A percentile compares a stretch with the other conserved stretches of the same genome.
Evolutionary conservation across 2,113 vertebrate species (phyloP).

Genomic region (Corythoichthys haematopterus): DNA sequence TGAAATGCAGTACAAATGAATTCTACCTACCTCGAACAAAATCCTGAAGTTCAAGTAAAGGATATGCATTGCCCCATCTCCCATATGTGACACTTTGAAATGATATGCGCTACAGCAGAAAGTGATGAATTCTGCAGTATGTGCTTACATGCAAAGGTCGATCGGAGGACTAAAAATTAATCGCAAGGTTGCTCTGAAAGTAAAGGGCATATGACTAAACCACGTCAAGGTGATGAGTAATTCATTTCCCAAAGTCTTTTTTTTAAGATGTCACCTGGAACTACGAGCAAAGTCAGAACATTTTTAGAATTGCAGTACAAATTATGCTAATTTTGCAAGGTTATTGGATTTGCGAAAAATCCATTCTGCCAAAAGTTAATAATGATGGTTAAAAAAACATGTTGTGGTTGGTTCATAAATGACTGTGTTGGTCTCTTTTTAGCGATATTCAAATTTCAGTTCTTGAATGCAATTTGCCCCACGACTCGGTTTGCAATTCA

Average conservation of each 20-base stretch:
- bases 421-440: too few relatives aligned
- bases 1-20: slow-evolving; percentile 26
- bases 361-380: neutral
- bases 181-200: slow-evolving; percentile 56
- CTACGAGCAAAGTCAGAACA: slow-evolving; percentile 4
- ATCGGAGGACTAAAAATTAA: slow-evolving; percentile 44
- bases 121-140: slow-evolving; percentile 51
- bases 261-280: slow-evolving; percentile 26
- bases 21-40: slow-evolving; percentile 39
- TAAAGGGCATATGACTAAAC: slow-evolving; percentile 35
- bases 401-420: neutral
- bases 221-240: slow-evolving; percentile 50
- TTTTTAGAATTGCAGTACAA: slow-evolving; percentile 6
- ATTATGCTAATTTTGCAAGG: neutral
- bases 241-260: slow-evolving; percentile 34
- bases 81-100: slow-evolving; percentile 56
- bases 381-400: slow-evolving; percentile 1
- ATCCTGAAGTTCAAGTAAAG: slow-evolving; percentile 49
- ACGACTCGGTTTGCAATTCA: too few relatives aligned
- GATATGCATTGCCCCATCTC: slow-evolving; percentile 48
- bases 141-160: slow-evolving; percentile 40
- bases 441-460: too few relatives aligned
- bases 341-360: neutral
- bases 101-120: slow-evolving; percentile 39
- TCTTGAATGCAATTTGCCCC: too few relatives aligned